phyloP scores from a whole-genome alignment of 2,797 vertebrate species.

The Gastrophryne carolinensis region DNA sequence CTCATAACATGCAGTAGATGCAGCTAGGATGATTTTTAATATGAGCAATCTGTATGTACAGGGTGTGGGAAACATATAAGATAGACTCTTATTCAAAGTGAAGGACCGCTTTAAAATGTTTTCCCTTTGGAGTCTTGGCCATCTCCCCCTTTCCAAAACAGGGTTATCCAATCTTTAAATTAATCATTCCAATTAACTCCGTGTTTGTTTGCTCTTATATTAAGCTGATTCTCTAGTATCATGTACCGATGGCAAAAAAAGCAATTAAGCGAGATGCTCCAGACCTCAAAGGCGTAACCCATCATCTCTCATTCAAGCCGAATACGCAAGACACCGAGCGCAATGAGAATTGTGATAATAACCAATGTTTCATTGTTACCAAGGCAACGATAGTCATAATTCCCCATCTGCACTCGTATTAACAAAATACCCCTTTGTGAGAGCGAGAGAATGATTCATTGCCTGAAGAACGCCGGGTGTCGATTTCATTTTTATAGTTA shows the following conservation, averaged over 20 bases:
- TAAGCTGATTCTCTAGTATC: background rate
- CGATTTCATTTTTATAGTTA: slow-evolving; percentile 3
- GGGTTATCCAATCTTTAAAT: too few species aligned
- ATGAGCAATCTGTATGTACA: too few species aligned
- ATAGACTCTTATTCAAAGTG: too few species aligned
- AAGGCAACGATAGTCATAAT: slow-evolving; percentile 34
- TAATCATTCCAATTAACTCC: background rate
- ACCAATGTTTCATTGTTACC: slow-evolving; percentile 19
- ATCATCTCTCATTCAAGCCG: background rate
- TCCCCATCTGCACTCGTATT: background rate
- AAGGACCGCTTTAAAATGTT: too few species aligned
- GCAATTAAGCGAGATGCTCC: background rate
- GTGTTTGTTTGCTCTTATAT: background rate
- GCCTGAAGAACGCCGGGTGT: background rate
- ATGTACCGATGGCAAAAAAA: background rate
- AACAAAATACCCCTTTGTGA: slow-evolving; percentile 3
- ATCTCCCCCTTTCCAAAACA: too few species aligned
- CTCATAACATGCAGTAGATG: too few species aligned
- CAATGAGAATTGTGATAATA: background rate
- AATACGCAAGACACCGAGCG: background rate
- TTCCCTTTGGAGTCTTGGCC: too few species aligned
- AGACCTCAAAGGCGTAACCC: background rate
- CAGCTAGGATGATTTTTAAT: too few species aligned
- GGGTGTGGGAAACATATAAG: too few species aligned
- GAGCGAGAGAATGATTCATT: background rate